Conservation (phyloP, 2,113 vertebrate genomes). For the Leucopsar rothschildi region DNA sequence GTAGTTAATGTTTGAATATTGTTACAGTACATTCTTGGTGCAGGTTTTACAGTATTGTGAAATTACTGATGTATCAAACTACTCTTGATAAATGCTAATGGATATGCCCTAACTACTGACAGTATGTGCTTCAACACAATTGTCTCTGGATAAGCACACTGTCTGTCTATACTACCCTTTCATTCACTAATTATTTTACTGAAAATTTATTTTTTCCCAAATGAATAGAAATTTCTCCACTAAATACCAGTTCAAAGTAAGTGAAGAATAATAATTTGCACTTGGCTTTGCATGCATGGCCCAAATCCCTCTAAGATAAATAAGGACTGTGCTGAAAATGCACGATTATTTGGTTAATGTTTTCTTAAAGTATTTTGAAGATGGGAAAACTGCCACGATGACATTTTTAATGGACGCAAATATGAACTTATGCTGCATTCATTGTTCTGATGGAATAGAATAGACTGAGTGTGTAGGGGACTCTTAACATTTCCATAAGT, state of each 20-base stretch:
- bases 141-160: neutral
- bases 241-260: neutral
- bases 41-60: neutral
- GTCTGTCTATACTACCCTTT: neutral
- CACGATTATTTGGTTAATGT: neutral
- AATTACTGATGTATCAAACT: neutral
- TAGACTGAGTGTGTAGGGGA: neutral
- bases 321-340: neutral
- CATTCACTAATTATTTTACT: neutral
- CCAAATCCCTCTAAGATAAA: neutral
- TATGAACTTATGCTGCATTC: neutral
- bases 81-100: neutral
- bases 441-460: neutral
- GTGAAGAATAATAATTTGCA: neutral
- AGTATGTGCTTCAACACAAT: neutral
- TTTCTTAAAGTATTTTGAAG: neutral
- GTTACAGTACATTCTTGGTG: neutral
- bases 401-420: neutral
- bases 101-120: neutral
- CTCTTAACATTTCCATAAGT: neutral
- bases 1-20: neutral
- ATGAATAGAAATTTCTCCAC: neutral
- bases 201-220: neutral
- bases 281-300: neutral
- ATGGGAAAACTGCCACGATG: neutral